phyloP scores from a whole-genome alignment of 1,140 invertebrate genomes.

The Calephelis nemesis region DNA sequence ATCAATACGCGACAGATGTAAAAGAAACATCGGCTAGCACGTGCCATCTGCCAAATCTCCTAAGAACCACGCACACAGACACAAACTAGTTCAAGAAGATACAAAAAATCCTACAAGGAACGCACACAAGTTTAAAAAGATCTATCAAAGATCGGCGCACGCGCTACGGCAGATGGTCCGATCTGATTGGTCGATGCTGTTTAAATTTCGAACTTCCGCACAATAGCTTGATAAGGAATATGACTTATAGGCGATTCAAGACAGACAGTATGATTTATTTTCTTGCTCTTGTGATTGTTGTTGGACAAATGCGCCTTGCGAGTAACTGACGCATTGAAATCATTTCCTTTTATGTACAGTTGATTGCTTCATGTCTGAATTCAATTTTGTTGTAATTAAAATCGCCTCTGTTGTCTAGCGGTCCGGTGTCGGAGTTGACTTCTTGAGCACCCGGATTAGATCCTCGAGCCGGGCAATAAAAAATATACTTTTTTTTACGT shows the following conservation, averaged over 20 bases:
- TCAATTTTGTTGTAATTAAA: background rate
- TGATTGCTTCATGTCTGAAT: background rate
- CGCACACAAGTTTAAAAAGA: conserved; percentile 39
- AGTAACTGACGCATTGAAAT: conserved; percentile 36
- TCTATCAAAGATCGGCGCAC: conserved; percentile 65
- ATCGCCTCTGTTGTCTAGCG: too few relatives aligned
- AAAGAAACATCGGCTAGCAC: conserved; percentile 67
- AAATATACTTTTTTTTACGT: too few relatives aligned
- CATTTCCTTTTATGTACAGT: background rate
- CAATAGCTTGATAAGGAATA: conserved; percentile 63
- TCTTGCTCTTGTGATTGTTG: conserved; percentile 36
- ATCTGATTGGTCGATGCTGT: conserved; percentile 60
- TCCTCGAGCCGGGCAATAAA: too few relatives aligned
- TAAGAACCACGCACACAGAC: conserved; percentile 58
- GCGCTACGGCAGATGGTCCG: conserved; percentile 65
- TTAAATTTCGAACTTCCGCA: conserved; percentile 66
- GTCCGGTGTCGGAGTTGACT: too few relatives aligned
- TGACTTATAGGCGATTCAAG: conserved; percentile 52
- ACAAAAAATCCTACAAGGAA: conserved; percentile 26
- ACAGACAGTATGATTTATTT: conserved; percentile 46
- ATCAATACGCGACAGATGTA: conserved; percentile 69
- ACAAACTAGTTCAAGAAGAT: conserved; percentile 30
- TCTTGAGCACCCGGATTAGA: too few relatives aligned
- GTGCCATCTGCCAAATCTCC: conserved; percentile 77
- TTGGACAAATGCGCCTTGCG: conserved; percentile 30